Percentiles rank a stretch among this genome's conserved stretches.
These are phyloP conservation scores for Seira sanloemensis DNA, from an alignment of 2,888 invertebrate species.

Conservation along the genomic window DNA sequence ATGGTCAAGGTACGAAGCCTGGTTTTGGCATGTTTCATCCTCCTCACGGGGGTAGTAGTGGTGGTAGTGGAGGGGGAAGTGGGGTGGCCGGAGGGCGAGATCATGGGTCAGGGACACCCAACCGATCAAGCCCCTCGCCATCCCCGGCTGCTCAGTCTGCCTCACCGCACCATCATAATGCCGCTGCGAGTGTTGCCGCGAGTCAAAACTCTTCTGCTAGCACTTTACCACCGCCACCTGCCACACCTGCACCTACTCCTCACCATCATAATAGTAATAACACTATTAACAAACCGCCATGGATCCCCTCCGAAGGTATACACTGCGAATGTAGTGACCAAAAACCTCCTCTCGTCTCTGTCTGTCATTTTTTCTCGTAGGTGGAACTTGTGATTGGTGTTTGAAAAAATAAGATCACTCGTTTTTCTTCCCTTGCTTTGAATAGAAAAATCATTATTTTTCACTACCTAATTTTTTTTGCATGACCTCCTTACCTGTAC, in stretches of 20 bases:
- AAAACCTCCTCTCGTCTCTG: slow-evolving; percentile 37
- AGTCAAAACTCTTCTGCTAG: slow-evolving; percentile 76
- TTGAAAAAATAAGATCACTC: too few species aligned
- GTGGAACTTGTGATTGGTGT: too few species aligned
- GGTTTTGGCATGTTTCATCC: slow-evolving; percentile 74
- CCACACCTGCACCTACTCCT: slow-evolving; percentile 82
- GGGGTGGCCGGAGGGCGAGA: slow-evolving; percentile 74
- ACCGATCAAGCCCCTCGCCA: slow-evolving; percentile 70
- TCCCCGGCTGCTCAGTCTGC: slow-evolving; percentile 62
- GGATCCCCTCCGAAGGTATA: slow-evolving; percentile 73
- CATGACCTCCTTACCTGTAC: too few species aligned
- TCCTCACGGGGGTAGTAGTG: slow-evolving; percentile 51
- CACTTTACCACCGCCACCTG: slow-evolving; percentile 79
- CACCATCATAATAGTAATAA: slow-evolving; percentile 76
- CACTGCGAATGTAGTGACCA: neutral
- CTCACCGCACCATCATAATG: slow-evolving; percentile 48
- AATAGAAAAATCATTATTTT: too few species aligned
- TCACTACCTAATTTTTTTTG: too few species aligned
- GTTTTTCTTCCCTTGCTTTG: too few species aligned
- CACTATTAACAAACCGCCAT: slow-evolving; percentile 68
- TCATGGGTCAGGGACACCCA: slow-evolving; percentile 73
- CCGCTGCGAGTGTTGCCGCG: slow-evolving; percentile 55
- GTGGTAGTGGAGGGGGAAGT: slow-evolving; percentile 68
- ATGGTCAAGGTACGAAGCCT: slow-evolving; percentile 65
- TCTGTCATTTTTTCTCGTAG: too few species aligned